Conservation (phyloP, 1,140 invertebrate genomes). For the Neuroterus valhalla region DNA sequence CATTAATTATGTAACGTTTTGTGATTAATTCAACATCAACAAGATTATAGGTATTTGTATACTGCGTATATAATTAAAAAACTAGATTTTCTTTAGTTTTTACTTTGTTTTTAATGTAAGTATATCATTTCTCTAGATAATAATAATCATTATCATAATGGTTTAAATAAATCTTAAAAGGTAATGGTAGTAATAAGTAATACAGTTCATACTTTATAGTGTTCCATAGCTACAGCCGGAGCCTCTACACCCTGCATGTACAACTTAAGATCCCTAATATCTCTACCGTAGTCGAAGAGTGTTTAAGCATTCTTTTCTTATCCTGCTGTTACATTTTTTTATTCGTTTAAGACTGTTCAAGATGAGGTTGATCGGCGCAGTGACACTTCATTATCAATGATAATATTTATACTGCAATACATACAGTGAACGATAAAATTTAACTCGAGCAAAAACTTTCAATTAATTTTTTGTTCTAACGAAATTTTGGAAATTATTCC, state of each 20-base stretch:
- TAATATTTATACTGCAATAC: not conserved
- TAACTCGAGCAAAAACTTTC: not conserved
- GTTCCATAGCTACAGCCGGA: conserved; percentile 61
- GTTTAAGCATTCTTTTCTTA: conserved; percentile 31
- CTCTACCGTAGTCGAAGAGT: conserved; percentile 36
- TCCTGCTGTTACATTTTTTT: not conserved
- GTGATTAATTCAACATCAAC: too few species aligned
- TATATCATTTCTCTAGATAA: conserved; percentile 1
- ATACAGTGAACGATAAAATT: not conserved
- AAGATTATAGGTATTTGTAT: too few species aligned
- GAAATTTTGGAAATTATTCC: conserved; percentile 25
- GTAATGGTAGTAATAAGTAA: conserved; percentile 21
- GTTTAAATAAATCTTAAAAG: conserved; percentile 36
- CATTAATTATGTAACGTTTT: too few species aligned
- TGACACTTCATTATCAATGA: not conserved
- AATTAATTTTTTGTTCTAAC: not conserved
- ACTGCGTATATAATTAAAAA: not conserved
- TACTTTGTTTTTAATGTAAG: not conserved
- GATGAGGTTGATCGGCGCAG: conserved; percentile 60
- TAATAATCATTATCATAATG: conserved; percentile 19
- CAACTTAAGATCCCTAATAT: conserved; percentile 51
- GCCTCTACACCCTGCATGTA: conserved; percentile 61
- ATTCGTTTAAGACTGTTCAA: conserved; percentile 43
- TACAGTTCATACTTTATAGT: conserved; percentile 53
- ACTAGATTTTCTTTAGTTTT: conserved; percentile 8